Base-by-base conservation (phyloP, 2,888 invertebrate species). In the Lysandra bellargus region DNA sequence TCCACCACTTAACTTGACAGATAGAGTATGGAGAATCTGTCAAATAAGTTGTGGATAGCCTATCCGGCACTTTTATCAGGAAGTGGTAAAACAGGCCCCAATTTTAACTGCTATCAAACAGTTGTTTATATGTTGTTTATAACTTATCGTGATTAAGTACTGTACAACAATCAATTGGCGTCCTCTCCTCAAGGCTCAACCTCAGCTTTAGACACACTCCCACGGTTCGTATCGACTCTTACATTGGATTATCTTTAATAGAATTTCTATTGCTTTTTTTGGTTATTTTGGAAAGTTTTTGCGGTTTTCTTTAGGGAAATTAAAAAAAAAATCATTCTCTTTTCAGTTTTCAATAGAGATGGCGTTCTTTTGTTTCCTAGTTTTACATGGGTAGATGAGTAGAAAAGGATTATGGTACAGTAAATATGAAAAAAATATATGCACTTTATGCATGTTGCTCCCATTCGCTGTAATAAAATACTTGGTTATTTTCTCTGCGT, bases 201-300 rank as follows among this genome's bases (percentile, higher is more conserved):
- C 64, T 69, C 33, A 69, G 30, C 64, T 69, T 64, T 69, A 33
- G 64, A 69, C 30, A 69, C 64, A 69, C 64, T 69, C 64, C 64
- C 64, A 69, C 64, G 64, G 30, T 57, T 57, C 17, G 57, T 17
- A 57, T 4, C 57, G 57, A 14, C 57, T 17, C 17, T 57, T 61
- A 7, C n/a, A 7, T 23, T 49, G 49, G 49, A 49, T 2, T 61
- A 61, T 9, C 61, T 61, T 3, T 61, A 23, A 1, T 30, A 60
- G 6, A 61, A 61, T 61, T 61, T 61, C 23, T 61, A 30, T 2
- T 61, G 23, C 23, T 30, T 61, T 61, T 23, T 23, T 6, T 40
- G 6, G 40, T 40, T 40, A 40, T 6, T 1, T 40, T n/a, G 61
- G n/a, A 23, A 61, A 6, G 23, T 23, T 61, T 61, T 61, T 61